These are phyloP conservation scores for Colaptes auratus DNA, from an alignment of 2,113 vertebrate species.

Conservation along the genomic window DNA sequence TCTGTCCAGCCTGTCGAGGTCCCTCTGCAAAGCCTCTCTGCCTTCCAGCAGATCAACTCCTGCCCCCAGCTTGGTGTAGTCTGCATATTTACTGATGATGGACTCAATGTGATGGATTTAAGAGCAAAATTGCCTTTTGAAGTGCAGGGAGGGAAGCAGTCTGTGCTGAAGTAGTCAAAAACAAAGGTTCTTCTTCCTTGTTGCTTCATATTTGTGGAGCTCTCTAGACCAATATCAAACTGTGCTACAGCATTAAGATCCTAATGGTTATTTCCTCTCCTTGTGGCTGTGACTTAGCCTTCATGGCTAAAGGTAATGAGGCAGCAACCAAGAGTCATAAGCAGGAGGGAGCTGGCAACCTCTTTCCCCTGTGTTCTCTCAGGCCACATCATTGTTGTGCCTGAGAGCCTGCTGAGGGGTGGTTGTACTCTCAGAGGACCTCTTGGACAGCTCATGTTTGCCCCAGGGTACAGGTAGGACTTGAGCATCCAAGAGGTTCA, in stretches of 20 bases:
- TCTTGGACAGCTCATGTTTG: neutral
- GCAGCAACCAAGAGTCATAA: neutral
- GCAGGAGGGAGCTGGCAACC: neutral
- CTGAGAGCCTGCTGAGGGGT: neutral
- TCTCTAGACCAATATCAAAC: neutral
- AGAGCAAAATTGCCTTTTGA: neutral
- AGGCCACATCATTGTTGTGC: neutral
- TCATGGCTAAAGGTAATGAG: neutral
- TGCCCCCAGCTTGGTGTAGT: too few species aligned
- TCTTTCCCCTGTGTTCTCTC: neutral
- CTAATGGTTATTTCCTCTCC: neutral
- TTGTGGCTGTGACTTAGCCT: neutral
- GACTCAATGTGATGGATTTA: too few species aligned
- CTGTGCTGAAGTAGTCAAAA: neutral
- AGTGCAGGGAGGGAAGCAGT: neutral
- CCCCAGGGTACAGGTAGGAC: neutral
- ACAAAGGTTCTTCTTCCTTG: neutral
- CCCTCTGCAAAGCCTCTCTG: too few species aligned
- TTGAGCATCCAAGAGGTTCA: neutral
- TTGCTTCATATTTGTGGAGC: neutral
- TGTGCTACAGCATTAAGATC: neutral
- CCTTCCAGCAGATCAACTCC: too few species aligned
- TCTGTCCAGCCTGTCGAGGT: too few species aligned
- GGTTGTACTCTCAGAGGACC: neutral
- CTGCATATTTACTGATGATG: too few species aligned